Base-by-base conservation (phyloP, 1,140 invertebrate genomes). In the Micrasema minimum region DNA sequence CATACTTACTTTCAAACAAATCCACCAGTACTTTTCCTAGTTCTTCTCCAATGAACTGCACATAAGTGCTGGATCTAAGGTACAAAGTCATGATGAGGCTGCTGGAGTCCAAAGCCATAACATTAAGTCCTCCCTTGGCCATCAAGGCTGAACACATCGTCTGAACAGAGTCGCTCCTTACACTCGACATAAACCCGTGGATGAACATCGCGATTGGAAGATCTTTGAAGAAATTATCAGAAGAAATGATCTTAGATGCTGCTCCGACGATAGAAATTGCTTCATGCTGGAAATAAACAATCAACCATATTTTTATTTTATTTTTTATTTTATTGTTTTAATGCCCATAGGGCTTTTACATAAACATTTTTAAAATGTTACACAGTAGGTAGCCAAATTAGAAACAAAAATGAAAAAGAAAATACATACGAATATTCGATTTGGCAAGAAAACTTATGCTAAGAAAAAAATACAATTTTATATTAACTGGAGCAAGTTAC, bases 141-240 rank as follows among this genome's bases (percentile, higher is more conserved):
- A 79, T 75, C 45, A 83, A 82, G 1, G 79, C 77, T n/a, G 80
- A 74, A 23, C 79, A 77, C 0, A 85, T 70, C 31, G 69, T 75
- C 59, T 79, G 75, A 38, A 80, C 79, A 6, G 59, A 48, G n/a
- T 37, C 14, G 16, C 67, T 70, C 37, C 45, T 78, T 14, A 82
- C 81, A 12, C 77, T 77, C 0, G 82, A 82, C 61, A 80, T 81
- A 69, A 79, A 85, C 1, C 83, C 83, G 4, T 77, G 79, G 0
- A 81, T 43, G 78, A 79, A 84, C 41, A 85, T 79, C 12, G 78
- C 74, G 10, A 82, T 70, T 11, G 74, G 75, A 41, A 77, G 57
- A 0, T 66, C 51, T 14, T 62, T 62, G n/a, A 79, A 74, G 74
- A 72, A 78, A 5, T 62, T 62, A 2, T 67, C 48, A 2, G 77